Evolutionary conservation across 2,113 vertebrate genomes (phyloP).

Genomic region (Amblyopsis rosae): DNA sequence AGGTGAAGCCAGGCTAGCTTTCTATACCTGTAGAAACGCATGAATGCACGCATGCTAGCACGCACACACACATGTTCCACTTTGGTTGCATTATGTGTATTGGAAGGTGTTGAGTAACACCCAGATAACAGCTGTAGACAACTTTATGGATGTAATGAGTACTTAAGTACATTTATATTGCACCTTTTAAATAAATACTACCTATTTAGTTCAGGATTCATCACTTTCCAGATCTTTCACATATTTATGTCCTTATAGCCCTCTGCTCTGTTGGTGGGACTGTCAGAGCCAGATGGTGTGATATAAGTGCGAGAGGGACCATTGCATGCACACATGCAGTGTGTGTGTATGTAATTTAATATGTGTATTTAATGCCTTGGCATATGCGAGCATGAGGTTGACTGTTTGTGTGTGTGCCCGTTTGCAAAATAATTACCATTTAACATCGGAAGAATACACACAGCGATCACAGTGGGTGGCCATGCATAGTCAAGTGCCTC

Average conservation of each 20-base stretch:
- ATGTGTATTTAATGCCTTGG: conserved; percentile 2
- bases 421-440: conserved; percentile 31
- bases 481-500: conserved; percentile 12
- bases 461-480: conserved; percentile 18
- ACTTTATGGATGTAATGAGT: not conserved
- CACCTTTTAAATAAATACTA: not conserved
- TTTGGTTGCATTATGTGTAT: not conserved
- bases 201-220: conserved; percentile 9
- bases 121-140: not conserved
- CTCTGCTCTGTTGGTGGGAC: conserved; percentile 28
- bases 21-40: too few species aligned
- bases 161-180: not conserved
- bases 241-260: conserved; percentile 29
- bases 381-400: not conserved
- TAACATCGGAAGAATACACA: conserved; percentile 32
- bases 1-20: too few species aligned
- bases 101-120: conserved; percentile 9
- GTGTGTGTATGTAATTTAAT: conserved; percentile 18
- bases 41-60: too few species aligned
- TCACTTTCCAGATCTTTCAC: conserved; percentile 20
- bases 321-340: too few species aligned
- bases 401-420: conserved; percentile 35
- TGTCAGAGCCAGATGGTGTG: conserved; percentile 47
- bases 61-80: too few species aligned
- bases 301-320: too few species aligned